Percentiles rank a stretch among this genome's conserved stretches.
Evolutionary conservation across 2,888 invertebrate species (phyloP).

Genomic region (Dolichomitus sp.): DNA sequence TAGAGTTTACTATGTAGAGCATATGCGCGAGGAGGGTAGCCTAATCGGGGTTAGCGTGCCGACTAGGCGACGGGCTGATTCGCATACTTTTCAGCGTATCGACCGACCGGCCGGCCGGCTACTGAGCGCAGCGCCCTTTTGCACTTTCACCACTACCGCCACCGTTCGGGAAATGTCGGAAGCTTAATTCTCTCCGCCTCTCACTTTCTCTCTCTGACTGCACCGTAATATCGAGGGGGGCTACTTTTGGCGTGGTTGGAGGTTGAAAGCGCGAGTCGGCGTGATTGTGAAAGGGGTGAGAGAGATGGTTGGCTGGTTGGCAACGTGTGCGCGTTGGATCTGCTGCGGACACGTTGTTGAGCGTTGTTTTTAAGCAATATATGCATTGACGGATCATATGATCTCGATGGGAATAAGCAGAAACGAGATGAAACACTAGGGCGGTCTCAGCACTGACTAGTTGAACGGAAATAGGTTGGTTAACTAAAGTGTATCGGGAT

Average conservation of each 20-base stretch:
- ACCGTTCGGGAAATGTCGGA: slow-evolving; percentile 55
- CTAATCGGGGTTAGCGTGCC: slow-evolving; percentile 82
- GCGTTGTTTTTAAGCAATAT: slow-evolving; percentile 8
- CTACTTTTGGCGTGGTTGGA: slow-evolving; percentile 20
- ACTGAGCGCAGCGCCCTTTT: slow-evolving; percentile 61
- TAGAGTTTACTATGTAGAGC: slow-evolving; percentile 54
- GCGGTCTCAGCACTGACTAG: slow-evolving; percentile 36
- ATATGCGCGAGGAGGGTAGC: slow-evolving; percentile 60
- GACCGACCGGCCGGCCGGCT: slow-evolving; percentile 71
- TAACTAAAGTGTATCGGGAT: slow-evolving; percentile 29
- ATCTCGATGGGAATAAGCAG: slow-evolving; percentile 18
- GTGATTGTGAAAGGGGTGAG: slow-evolving; percentile 21
- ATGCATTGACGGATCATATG: slow-evolving; percentile 18
- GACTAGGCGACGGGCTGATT: slow-evolving; percentile 71
- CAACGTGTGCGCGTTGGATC: slow-evolving; percentile 68
- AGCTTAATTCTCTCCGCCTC: slow-evolving; percentile 38
- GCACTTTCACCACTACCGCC: slow-evolving; percentile 65
- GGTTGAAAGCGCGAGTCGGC: slow-evolving; percentile 24
- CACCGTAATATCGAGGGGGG: slow-evolving; percentile 15
- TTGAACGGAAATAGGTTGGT: slow-evolving; percentile 55
- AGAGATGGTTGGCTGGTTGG: slow-evolving; percentile 62
- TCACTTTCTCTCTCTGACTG: slow-evolving; percentile 4
- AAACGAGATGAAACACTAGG: slow-evolving; percentile 17
- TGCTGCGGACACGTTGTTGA: slow-evolving; percentile 69
- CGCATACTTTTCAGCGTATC: slow-evolving; percentile 75